Evolutionary conservation across 1,140 invertebrate genomes (phyloP).

Genomic region (Cheumatopsyche charites): DNA sequence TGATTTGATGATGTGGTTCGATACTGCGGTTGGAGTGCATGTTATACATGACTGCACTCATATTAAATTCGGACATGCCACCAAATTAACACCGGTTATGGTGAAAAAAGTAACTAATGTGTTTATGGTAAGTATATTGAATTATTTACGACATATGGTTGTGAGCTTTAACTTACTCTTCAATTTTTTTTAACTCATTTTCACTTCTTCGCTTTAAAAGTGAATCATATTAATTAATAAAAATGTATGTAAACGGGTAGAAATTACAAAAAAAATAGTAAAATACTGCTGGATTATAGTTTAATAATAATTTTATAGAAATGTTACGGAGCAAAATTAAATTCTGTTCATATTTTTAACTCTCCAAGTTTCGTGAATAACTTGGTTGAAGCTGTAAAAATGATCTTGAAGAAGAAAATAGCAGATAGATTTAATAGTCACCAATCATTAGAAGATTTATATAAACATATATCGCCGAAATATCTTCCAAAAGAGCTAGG

Average conservation of each 20-base stretch:
- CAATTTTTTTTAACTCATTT: no score
- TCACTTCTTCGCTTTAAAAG: no score
- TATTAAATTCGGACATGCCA: not conserved
- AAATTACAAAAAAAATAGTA: no score
- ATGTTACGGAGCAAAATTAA: constrained; percentile 32
- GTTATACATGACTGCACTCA: not conserved
- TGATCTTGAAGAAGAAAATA: constrained; percentile 23
- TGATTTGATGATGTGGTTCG: constrained; percentile 5
- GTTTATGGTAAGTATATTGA: not conserved
- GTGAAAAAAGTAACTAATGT: not conserved
- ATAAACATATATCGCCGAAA: constrained; percentile 15
- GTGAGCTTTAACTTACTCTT: no score
- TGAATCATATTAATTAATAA: no score
- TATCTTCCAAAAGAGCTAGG: constrained; percentile 35
- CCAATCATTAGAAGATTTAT: constrained; percentile 25
- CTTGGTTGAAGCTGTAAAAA: constrained; percentile 19
- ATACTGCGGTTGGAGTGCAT: not conserved
- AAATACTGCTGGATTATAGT: no score
- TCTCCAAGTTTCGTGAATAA: constrained; percentile 6
- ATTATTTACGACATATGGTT: no score
- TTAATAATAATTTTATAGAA: constrained; percentile 36
- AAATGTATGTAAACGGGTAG: no score
- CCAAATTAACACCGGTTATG: constrained; percentile 7
- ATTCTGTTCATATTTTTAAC: constrained; percentile 32
- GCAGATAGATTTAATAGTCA: constrained; percentile 29